These are phyloP conservation scores for Halcyon malimbica DNA, from an alignment of 2,113 vertebrate species.

Conservation along the genomic window DNA sequence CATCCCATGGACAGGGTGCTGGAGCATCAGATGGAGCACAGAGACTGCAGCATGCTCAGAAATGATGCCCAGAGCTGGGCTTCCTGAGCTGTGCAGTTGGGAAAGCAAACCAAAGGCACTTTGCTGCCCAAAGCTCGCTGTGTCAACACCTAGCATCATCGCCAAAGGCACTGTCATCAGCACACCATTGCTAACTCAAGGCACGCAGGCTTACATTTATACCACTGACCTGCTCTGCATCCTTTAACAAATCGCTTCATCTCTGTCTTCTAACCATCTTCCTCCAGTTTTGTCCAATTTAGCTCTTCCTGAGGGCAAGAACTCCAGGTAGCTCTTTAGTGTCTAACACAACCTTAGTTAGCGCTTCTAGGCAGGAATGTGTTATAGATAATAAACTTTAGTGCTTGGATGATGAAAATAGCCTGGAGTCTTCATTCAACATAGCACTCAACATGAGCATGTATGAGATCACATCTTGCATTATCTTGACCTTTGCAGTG, in stretches of 20 bases:
- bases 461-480: constrained; percentile 9
- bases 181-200: neutral
- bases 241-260: neutral
- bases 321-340: constrained; percentile 35
- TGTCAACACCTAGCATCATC: neutral
- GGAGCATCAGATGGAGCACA: neutral
- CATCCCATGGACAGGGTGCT: too few species aligned
- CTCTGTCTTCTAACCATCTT: neutral
- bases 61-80: neutral
- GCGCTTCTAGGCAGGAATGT: neutral
- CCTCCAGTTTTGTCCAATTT: neutral
- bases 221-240: neutral
- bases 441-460: neutral
- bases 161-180: neutral
- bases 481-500: neutral
- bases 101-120: neutral
- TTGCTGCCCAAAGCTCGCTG: neutral
- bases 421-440: constrained; percentile 27
- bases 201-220: neutral
- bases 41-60: rapidly evolving
- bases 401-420: constrained; percentile 5
- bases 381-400: constrained; percentile 42
- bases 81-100: neutral
- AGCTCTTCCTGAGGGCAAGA: constrained; percentile 8
- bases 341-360: constrained; percentile 3